phyloP scores from a whole-genome alignment of 2,113 vertebrate genomes.

The Nyctibius bracteatus region DNA sequence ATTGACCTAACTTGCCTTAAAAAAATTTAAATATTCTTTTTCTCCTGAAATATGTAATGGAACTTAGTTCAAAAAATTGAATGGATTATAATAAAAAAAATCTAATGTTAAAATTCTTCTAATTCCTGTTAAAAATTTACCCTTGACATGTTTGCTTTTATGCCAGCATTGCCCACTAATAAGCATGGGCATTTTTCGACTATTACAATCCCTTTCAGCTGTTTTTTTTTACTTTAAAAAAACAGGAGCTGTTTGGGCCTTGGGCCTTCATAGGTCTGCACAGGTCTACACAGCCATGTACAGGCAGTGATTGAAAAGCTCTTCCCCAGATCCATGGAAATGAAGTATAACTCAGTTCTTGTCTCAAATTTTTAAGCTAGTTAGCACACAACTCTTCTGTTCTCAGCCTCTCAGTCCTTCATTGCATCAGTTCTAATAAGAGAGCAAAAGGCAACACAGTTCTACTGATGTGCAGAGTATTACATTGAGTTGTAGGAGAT shows the following conservation, averaged over 20 bases:
- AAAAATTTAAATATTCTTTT: neutral
- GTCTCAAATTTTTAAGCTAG: neutral
- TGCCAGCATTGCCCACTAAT: neutral
- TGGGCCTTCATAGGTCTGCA: neutral
- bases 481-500: neutral
- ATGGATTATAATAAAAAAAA: neutral
- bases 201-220: neutral
- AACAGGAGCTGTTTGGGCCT: accelerated
- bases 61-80: neutral
- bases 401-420: neutral
- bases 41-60: neutral
- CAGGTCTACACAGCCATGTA: neutral
- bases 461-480: neutral
- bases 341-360: neutral
- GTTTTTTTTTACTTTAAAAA: neutral
- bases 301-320: neutral
- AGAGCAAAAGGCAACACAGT: neutral
- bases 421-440: neutral
- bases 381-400: neutral
- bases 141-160: neutral
- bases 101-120: neutral
- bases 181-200: neutral
- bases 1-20: neutral
- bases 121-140: neutral
- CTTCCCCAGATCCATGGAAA: neutral